A percentile compares a stretch with the other conserved stretches of the same genome.
Conservation (phyloP, 2,797 vertebrate genomes). For the Poecilia gillii region DNA sequence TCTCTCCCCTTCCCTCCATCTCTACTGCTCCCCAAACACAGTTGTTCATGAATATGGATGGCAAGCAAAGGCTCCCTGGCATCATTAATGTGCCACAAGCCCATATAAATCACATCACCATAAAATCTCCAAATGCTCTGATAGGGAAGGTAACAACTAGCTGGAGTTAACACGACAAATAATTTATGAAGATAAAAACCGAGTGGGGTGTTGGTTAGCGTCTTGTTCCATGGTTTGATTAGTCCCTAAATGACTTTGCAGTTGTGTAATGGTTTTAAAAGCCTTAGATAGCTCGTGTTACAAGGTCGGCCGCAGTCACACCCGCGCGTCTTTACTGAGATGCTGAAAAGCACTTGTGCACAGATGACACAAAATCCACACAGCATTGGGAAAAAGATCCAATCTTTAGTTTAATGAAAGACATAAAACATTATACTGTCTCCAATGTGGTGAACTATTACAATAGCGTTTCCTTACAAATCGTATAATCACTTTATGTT, state of each 20-base stretch:
- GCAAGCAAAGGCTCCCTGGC: constrained; percentile 74
- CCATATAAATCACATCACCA: constrained; percentile 84
- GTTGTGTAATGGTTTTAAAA: constrained; percentile 48
- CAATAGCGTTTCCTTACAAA: not conserved
- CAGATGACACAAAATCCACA: constrained; percentile 50
- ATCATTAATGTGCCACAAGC: constrained; percentile 84
- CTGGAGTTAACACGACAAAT: constrained; percentile 65
- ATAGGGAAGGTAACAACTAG: constrained; percentile 70
- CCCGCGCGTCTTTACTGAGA: constrained; percentile 53
- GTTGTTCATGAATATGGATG: constrained; percentile 90
- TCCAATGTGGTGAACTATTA: not conserved
- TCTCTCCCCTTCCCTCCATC: constrained; percentile 57
- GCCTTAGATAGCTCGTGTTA: constrained; percentile 53
- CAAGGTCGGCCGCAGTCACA: constrained; percentile 43
- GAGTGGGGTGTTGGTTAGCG: constrained; percentile 24
- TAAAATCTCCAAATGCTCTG: constrained; percentile 83
- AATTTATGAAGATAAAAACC: constrained; percentile 43
- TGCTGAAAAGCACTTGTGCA: constrained; percentile 56
- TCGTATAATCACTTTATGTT: not conserved
- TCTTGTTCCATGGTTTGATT: constrained; percentile 46
- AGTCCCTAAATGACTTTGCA: constrained; percentile 35
- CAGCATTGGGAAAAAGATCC: constrained; percentile 7
- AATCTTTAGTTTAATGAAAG: constrained; percentile 21
- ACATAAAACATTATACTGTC: not conserved
- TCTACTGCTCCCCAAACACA: constrained; percentile 78